Evolutionary conservation across 2,888 invertebrate species (phyloP), one percentile per base, ranked within the genome.

Genomic region (Metellina segmentata): DNA sequence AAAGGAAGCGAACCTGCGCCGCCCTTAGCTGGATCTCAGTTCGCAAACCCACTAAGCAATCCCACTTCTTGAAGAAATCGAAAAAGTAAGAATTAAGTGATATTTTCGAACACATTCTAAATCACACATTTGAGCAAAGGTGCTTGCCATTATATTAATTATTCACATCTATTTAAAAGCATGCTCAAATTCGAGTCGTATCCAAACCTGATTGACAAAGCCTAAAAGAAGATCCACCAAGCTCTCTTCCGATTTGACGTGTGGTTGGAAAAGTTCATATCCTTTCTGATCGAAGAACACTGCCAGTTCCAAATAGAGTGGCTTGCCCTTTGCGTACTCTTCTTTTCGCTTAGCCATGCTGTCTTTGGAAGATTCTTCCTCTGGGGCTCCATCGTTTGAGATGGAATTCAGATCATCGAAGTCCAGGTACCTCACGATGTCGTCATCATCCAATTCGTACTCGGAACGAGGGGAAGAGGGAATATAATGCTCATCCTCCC

Each of bases 141-240:
- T 34, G 1, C 34, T 34, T 34, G 34, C 4, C 34, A 34, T 34
- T 1, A 34, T 2, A 34, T 34, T 2, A 34, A 34, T 34, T 34
- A 34, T 34, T 34, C 34, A 34, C 34, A 34, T 34, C 34, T 34
- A 34, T 34, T 34, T 34, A 34, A 34, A 34, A 34, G 34, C 34
- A 34, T 34, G 34, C 34, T 34, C 1, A 34, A 34, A 34, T 34
- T 34, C 34, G 34, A 34, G 4, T 4, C 4, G 34, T 34, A 4
- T 34, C 34, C 34, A 34, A 95, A 97, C 96, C 93, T 97, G 97
- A 94, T 97, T 97, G 93, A 97, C 96, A 94, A 97, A 97, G 13
- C 97, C 97, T 89, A 97, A 94, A n/a, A 97, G 95, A 97, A 97
- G 97, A 94, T 97, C 97, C 69, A 96, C 95, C 77, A 97, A 96